phyloP scores from a whole-genome alignment of 2,797 vertebrate species.

The Channallabes apus region DNA sequence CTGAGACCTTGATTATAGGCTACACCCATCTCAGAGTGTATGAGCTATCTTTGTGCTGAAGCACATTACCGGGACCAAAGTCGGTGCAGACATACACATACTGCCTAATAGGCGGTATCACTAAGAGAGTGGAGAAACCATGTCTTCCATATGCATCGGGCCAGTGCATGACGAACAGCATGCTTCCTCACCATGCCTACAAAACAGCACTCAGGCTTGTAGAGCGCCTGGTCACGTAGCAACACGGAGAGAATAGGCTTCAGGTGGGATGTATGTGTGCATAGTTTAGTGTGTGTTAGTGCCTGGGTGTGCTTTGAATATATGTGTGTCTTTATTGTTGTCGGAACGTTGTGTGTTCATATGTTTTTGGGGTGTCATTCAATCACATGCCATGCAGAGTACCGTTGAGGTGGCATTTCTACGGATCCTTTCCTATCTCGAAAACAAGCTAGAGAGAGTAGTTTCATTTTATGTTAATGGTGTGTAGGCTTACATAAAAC shows the following conservation, averaged over 20 bases:
- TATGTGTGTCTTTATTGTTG: constrained; percentile 21
- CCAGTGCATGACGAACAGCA: constrained; percentile 64
- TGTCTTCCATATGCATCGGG: constrained; percentile 75
- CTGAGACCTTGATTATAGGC: constrained; percentile 43
- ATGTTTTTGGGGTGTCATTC: constrained; percentile 17
- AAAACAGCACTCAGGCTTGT: constrained; percentile 37
- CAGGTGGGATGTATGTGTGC: constrained; percentile 45
- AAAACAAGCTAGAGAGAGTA: constrained; percentile 59
- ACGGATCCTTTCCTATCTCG: not conserved
- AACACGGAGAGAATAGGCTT: constrained; percentile 29
- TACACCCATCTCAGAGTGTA: constrained; percentile 25
- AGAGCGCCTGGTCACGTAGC: constrained; percentile 47
- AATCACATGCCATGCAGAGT: constrained; percentile 28
- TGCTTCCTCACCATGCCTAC: constrained; percentile 36
- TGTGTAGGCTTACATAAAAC: constrained; percentile 74
- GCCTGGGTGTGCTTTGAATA: constrained; percentile 51
- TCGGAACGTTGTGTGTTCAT: not conserved
- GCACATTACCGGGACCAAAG: constrained; percentile 43
- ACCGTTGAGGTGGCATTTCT: constrained; percentile 14
- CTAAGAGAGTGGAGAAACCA: constrained; percentile 69
- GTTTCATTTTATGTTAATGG: constrained; percentile 85
- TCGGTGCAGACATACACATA: constrained; percentile 34
- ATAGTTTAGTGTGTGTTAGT: constrained; percentile 44
- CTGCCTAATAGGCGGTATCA: constrained; percentile 73
- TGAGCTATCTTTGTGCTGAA: constrained; percentile 44